Conservation (phyloP, 2,888 invertebrate genomes). For the Cephus rjabovi region DNA sequence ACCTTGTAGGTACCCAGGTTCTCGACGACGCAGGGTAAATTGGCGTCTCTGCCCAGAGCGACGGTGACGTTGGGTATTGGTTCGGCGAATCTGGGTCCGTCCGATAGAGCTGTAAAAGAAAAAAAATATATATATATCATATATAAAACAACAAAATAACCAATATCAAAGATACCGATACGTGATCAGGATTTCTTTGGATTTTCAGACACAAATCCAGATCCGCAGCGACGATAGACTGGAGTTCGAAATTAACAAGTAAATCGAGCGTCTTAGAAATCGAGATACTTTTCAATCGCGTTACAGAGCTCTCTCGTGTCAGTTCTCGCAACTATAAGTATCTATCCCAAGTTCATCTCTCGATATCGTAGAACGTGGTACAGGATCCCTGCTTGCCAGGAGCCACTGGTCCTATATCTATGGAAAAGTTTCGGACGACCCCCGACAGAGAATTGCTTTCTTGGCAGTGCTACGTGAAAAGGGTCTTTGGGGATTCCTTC, state of each 20-base stretch:
- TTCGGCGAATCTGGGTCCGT: constrained; percentile 88
- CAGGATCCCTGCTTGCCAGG: not conserved
- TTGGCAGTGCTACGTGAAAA: not conserved
- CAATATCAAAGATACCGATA: not conserved
- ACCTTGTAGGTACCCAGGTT: constrained; percentile 92
- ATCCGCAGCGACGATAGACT: not conserved
- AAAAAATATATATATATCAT: constrained; percentile 21
- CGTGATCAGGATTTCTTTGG: not conserved
- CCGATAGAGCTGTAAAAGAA: constrained; percentile 80
- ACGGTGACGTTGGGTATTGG: constrained; percentile 94
- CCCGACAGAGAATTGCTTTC: not conserved
- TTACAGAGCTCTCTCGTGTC: not conserved
- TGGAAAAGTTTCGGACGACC: not conserved
- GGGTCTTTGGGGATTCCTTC: not conserved
- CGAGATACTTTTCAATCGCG: not conserved
- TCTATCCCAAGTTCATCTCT: not conserved
- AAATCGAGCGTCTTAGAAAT: not conserved
- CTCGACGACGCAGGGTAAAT: constrained; percentile 89
- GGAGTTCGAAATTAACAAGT: not conserved
- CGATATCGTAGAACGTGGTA: not conserved
- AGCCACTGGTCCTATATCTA: not conserved
- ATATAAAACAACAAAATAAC: not conserved
- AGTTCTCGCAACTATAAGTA: not conserved
- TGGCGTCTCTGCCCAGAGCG: constrained; percentile 89
- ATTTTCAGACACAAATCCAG: not conserved